A percentile compares a stretch with the other conserved stretches of the same genome.
Conservation (phyloP, 1,140 invertebrate genomes). For the Probaryconus sp. region DNA sequence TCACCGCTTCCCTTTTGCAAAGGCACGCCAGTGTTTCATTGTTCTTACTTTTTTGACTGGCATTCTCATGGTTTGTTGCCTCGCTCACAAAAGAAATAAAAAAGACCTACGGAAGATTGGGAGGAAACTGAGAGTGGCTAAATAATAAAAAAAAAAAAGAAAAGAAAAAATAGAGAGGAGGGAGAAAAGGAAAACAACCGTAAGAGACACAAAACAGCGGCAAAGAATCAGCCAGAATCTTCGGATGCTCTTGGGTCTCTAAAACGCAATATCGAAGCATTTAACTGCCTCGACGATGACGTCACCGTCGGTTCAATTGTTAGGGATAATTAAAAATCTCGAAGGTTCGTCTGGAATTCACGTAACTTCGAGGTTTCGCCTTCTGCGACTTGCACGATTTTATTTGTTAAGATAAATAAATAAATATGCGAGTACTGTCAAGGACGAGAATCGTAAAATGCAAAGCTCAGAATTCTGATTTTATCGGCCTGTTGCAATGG, state of each 20-base stretch:
- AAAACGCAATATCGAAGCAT: constrained; percentile 35
- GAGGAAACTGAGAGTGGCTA: constrained; percentile 47
- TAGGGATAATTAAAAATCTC: constrained; percentile 36
- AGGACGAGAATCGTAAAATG: constrained; percentile 34
- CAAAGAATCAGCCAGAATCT: constrained; percentile 9
- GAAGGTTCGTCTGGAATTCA: constrained; percentile 17
- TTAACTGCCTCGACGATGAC: constrained; percentile 26
- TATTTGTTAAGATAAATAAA: constrained; percentile 32
- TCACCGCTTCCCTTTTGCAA: constrained; percentile 23
- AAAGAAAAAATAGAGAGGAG: constrained; percentile 11
- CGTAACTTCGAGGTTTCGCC: constrained; percentile 14
- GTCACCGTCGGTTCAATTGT: constrained; percentile 9
- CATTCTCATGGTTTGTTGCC: constrained; percentile 48
- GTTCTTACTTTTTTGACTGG: constrained; percentile 47
- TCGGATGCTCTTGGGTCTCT: constrained; percentile 32
- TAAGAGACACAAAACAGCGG: constrained; percentile 38
- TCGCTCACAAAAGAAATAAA: constrained; percentile 41
- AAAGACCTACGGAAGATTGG: constrained; percentile 47
- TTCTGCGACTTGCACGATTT: constrained; percentile 4
- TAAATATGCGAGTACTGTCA: constrained; percentile 14
- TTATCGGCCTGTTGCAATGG: constrained; percentile 32
- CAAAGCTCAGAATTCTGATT: constrained; percentile 24
- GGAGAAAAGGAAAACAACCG: constrained; percentile 32
- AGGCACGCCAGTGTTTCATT: constrained; percentile 39
- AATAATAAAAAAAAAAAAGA: constrained; percentile 20